Percentiles rank a stretch among this genome's conserved stretches.
phyloP scores from a whole-genome alignment of 1,140 invertebrate species.

The Paraescarpia echinospica region DNA sequence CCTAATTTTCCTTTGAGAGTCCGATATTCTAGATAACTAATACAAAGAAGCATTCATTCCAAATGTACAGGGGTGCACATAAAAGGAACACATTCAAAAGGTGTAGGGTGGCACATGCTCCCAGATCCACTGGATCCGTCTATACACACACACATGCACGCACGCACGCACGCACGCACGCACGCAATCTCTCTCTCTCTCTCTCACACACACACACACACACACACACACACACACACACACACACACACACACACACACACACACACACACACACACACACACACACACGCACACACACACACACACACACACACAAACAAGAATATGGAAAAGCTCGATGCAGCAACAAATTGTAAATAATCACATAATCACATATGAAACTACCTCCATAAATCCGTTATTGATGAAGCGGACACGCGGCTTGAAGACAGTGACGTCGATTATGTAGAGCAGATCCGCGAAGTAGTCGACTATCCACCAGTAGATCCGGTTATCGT shows the following conservation, averaged over 20 bases:
- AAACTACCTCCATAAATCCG: conserved; percentile 51
- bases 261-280: background rate
- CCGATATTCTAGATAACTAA: no score
- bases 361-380: background rate
- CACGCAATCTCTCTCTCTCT: no score
- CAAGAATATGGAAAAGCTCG: no score
- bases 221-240: background rate
- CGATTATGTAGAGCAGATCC: conserved; percentile 82
- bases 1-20: no score
- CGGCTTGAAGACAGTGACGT: conserved; percentile 80
- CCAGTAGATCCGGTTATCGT: conserved; percentile 64
- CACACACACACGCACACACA: no score
- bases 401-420: conserved; percentile 58
- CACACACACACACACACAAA: no score
- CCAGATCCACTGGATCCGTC: no score
- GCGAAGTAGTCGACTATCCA: conserved; percentile 75
- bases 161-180: conserved; percentile 15
- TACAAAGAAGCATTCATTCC: no score
- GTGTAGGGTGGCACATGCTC: no score
- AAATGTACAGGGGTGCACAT: no score
- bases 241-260: background rate
- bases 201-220: conserved; percentile 9
- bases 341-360: no score
- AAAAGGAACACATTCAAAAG: no score
- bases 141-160: conserved; percentile 16